Conservation (phyloP, 1,140 invertebrate genomes). For the Papilio polytes region DNA sequence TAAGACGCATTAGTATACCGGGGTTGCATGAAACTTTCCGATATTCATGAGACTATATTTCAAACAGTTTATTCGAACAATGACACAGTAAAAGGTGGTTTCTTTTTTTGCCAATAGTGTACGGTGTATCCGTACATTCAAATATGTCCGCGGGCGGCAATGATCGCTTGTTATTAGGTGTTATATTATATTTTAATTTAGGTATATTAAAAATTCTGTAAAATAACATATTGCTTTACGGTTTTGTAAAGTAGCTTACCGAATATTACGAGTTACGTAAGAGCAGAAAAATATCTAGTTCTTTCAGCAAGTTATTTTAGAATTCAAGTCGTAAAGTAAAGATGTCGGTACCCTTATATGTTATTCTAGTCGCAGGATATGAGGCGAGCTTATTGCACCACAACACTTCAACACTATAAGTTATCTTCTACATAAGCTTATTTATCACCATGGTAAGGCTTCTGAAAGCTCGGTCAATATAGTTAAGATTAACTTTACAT, state of each 20-base stretch:
- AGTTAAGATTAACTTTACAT: too few species aligned
- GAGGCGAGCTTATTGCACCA: background rate
- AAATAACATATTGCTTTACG: background rate
- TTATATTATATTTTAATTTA: too few species aligned
- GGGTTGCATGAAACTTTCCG: background rate
- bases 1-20: slow-evolving; percentile 5
- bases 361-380: background rate
- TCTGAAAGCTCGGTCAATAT: too few species aligned
- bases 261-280: background rate
- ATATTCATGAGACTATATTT: background rate
- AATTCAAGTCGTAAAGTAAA: background rate
- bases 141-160: background rate
- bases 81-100: background rate
- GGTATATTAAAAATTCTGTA: too few species aligned
- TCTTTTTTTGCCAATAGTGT: background rate
- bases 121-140: too few species aligned
- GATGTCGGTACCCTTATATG: background rate
- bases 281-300: background rate
- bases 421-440: background rate
- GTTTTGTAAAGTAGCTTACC: background rate
- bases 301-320: background rate
- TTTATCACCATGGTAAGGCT: too few species aligned
- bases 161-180: background rate
- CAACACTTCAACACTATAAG: background rate
- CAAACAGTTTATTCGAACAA: background rate